Conservation (phyloP, 53 echinoderm and acorn worm species). For the Echinarachnius parma region DNA sequence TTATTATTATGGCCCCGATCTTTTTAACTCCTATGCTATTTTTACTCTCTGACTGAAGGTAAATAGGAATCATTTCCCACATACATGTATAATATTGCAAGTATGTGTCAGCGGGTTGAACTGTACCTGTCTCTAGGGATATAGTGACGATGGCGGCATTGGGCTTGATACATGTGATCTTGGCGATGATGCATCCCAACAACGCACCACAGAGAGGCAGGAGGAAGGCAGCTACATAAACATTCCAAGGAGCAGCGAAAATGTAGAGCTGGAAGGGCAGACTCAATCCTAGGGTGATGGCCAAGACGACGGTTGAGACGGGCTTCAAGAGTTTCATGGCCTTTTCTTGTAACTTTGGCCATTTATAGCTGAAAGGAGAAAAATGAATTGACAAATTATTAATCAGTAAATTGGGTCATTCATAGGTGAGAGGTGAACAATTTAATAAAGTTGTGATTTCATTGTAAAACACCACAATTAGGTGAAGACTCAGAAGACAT, state of each 20-base stretch:
- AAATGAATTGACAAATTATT: no score
- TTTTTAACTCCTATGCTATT: no score
- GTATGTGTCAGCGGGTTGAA: no score
- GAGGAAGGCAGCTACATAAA: conserved; percentile 64
- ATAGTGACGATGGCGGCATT: conserved; percentile 66
- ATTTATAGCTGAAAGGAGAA: conserved; percentile 51
- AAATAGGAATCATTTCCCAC: no score
- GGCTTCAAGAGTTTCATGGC: conserved; percentile 80
- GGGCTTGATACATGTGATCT: conserved; percentile 54
- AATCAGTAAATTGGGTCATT: no score
- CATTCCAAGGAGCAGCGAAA: conserved; percentile 72
- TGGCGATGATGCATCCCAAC: conserved; percentile 61
- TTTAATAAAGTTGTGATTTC: no score
- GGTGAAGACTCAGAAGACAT: no score
- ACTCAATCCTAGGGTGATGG: conserved; percentile 58
- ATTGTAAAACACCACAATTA: no score
- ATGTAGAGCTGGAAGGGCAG: conserved; percentile 78
- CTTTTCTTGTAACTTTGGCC: conserved; percentile 57
- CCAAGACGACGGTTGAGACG: conserved; percentile 61
- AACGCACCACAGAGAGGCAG: conserved; percentile 69
- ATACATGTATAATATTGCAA: no score
- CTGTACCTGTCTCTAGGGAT: conserved; percentile 77
- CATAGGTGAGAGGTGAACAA: no score
- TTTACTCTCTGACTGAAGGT: no score
- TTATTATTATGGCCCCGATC: no score